A percentile compares a stretch with the other conserved stretches of the same genome.
These are phyloP conservation scores for Dynastes tityus DNA, from an alignment of 2,888 invertebrate species.

Conservation along the genomic window DNA sequence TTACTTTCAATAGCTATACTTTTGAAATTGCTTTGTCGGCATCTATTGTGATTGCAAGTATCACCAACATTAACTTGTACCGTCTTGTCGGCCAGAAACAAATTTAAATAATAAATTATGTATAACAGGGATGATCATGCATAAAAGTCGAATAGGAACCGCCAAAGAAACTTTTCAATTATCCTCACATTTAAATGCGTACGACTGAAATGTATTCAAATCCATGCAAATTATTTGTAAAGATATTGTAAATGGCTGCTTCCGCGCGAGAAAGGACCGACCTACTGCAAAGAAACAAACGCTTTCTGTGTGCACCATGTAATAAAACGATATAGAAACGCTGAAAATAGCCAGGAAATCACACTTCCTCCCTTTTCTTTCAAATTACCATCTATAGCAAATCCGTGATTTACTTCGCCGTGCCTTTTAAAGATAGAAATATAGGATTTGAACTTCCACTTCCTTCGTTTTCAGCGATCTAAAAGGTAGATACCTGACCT, in stretches of 20 bases:
- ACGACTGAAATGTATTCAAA: conserved; percentile 47
- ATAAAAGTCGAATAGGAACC: conserved; percentile 20
- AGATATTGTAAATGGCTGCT: conserved; percentile 46
- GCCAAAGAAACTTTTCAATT: conserved; percentile 48
- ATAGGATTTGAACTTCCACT: conserved; percentile 38
- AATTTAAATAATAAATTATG: conserved; percentile 46
- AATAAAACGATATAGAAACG: conserved; percentile 38
- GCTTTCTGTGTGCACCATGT: conserved; percentile 19
- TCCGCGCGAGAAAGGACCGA: conserved; percentile 32
- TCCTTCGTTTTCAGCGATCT: conserved; percentile 36
- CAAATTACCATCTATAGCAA: conserved; percentile 47
- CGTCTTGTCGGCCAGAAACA: conserved; percentile 14
- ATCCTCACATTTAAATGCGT: conserved; percentile 44
- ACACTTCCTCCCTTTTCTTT: conserved; percentile 60
- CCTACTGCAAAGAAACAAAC: conserved; percentile 30
- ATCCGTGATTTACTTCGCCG: conserved; percentile 45
- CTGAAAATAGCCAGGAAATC: conserved; percentile 62
- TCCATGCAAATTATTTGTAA: conserved; percentile 48
- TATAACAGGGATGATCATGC: conserved; percentile 15
- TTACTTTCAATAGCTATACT: no score
- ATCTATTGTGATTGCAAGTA: conserved; percentile 38
- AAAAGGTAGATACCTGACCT: conserved; percentile 41
- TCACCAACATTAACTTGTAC: conserved; percentile 32
- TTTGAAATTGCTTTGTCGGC: background rate
- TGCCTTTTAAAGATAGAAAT: conserved; percentile 29